A percentile compares a stretch with the other conserved stretches of the same genome.
Evolutionary conservation across 2,113 vertebrate species (phyloP).

Genomic region (Pitta sordida): DNA sequence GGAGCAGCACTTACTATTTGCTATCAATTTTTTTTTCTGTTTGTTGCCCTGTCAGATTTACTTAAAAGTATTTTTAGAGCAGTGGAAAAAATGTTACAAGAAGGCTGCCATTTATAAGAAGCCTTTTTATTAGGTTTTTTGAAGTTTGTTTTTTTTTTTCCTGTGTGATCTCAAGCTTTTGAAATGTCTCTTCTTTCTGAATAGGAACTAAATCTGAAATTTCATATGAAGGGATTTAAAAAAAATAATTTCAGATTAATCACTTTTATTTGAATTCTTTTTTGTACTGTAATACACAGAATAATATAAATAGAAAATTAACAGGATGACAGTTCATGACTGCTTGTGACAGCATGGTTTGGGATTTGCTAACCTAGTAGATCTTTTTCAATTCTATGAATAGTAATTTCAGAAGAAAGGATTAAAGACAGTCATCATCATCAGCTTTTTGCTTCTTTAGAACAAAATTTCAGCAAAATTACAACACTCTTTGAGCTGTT

Average conservation of each 20-base stretch:
- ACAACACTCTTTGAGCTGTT: neutral
- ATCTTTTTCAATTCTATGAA: slow-evolving; percentile 60
- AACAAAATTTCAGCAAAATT: slow-evolving; percentile 49
- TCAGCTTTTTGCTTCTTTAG: slow-evolving; percentile 38
- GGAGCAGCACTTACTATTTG: neutral
- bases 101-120: neutral
- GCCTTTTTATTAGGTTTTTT: neutral
- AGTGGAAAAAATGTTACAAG: neutral
- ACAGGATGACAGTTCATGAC: slow-evolving; percentile 20
- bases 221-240: neutral
- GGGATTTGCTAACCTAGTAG: slow-evolving; percentile 58
- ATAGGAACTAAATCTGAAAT: slow-evolving; percentile 33
- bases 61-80: slow-evolving; percentile 8
- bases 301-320: slow-evolving; percentile 48
- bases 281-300: neutral
- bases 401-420: slow-evolving; percentile 49
- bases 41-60: slow-evolving; percentile 28
- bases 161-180: neutral
- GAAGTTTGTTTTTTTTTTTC: neutral
- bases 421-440: slow-evolving; percentile 35
- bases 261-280: slow-evolving; percentile 21
- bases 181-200: slow-evolving; percentile 11
- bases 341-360: slow-evolving; percentile 32
- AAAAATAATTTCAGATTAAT: slow-evolving; percentile 1
- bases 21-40: neutral